Percentiles rank a stretch among this genome's conserved stretches.
phyloP scores from a whole-genome alignment of 1,140 invertebrate species.

The Gryon sp. region DNA sequence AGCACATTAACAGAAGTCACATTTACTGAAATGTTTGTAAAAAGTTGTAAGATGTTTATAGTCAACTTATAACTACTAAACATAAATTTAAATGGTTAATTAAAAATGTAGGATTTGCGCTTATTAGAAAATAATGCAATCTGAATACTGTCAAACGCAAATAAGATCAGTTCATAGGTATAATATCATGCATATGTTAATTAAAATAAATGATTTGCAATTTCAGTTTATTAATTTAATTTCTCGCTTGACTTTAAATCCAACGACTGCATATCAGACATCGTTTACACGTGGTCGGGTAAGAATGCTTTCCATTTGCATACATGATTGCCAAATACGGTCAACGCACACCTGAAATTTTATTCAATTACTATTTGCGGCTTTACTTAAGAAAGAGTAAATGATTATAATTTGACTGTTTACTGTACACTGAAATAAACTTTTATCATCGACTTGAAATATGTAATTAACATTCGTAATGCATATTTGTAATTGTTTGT shows the following conservation, averaged over 20 bases:
- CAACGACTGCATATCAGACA: constrained; percentile 17
- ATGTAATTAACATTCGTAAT: background rate
- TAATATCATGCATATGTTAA: background rate
- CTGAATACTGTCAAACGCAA: too few species aligned
- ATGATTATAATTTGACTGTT: constrained; percentile 21
- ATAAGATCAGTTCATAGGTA: background rate
- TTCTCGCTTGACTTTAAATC: constrained; percentile 9
- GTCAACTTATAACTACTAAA: too few species aligned
- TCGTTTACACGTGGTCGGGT: constrained; percentile 27
- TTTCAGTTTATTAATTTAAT: constrained; percentile 27
- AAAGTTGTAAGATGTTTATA: too few species aligned
- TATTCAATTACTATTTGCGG: constrained; percentile 43
- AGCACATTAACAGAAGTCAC: too few species aligned
- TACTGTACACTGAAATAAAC: background rate
- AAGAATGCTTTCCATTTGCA: constrained; percentile 48
- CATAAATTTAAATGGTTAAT: too few species aligned
- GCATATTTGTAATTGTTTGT: too few species aligned
- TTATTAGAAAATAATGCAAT: too few species aligned
- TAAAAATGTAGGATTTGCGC: too few species aligned
- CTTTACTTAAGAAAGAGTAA: constrained; percentile 3
- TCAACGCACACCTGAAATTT: constrained; percentile 48
- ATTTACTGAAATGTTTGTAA: too few species aligned
- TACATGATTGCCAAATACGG: constrained; percentile 49
- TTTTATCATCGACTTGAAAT: constrained; percentile 3
- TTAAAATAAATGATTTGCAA: constrained; percentile 13